phyloP scores from a whole-genome alignment of 2,113 vertebrate species.

The Callopanchax toddi region DNA sequence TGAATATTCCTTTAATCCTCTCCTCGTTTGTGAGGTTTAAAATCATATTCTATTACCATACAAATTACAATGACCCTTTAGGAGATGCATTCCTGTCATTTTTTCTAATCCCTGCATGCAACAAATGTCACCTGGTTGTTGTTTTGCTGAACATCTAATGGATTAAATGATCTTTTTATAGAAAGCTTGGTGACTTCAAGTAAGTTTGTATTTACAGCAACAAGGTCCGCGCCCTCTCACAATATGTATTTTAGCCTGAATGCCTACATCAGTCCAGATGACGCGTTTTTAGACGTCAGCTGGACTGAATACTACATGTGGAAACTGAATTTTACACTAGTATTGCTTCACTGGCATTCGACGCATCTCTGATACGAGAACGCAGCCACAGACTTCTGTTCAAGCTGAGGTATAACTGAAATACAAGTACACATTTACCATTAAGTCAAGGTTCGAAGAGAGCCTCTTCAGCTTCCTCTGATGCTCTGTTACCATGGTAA shows the following conservation, averaged over 20 bases:
- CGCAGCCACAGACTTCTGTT: constrained; percentile 57
- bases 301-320: constrained; percentile 51
- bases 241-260: constrained; percentile 52
- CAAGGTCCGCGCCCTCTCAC: constrained; percentile 40
- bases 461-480: constrained; percentile 33
- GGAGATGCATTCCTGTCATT: constrained; percentile 10
- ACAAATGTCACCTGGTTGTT: constrained; percentile 64
- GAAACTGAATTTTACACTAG: constrained; percentile 64
- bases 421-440: constrained; percentile 25
- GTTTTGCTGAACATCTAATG: constrained; percentile 61
- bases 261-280: constrained; percentile 35
- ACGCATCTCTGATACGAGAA: constrained; percentile 47
- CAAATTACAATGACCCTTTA: constrained; percentile 3
- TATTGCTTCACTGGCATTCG: constrained; percentile 77
- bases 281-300: constrained; percentile 13
- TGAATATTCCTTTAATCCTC: too few relatives aligned
- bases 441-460: constrained; percentile 59
- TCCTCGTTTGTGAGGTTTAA: too few relatives aligned
- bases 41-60: too few relatives aligned
- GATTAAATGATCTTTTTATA: constrained; percentile 67
- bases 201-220: constrained; percentile 75
- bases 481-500: constrained; percentile 53
- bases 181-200: constrained; percentile 74
- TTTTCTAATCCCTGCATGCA: constrained; percentile 72
- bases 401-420: constrained; percentile 88